These are phyloP conservation scores for Sphaeramia orbicularis DNA, from an alignment of 2,797 vertebrate species.

Conservation along the genomic window DNA sequence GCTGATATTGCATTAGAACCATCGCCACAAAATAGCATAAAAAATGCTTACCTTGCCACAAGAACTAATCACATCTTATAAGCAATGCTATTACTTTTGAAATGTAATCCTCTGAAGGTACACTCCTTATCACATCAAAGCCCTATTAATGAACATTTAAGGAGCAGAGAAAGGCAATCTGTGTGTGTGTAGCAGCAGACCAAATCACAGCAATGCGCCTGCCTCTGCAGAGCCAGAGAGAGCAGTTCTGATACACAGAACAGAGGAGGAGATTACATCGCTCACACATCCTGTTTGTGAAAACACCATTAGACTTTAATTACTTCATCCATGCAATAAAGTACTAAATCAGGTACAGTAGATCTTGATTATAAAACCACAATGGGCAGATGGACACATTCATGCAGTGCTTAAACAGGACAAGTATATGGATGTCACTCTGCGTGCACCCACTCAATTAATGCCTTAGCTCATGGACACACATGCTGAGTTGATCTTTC, in stretches of 20 bases:
- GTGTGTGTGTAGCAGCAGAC: constrained; percentile 61
- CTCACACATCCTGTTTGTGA: constrained; percentile 40
- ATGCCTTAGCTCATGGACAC: constrained; percentile 30
- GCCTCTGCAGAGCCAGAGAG: constrained; percentile 74
- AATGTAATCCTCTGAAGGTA: constrained; percentile 40
- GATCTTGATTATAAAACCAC: constrained; percentile 13
- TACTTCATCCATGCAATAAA: constrained; percentile 6
- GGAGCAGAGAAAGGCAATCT: constrained; percentile 29
- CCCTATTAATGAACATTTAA: constrained; percentile 52
- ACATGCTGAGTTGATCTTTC: constrained; percentile 33
- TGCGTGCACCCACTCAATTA: constrained; percentile 24
- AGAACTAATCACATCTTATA: constrained; percentile 65
- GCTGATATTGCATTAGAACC: constrained; percentile 19
- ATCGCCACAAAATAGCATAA: constrained; percentile 35
- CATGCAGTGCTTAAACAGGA: constrained; percentile 4
- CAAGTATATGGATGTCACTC: constrained; percentile 2
- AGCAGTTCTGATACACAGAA: constrained; percentile 48
- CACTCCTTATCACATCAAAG: constrained; percentile 50
- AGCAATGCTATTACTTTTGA: constrained; percentile 45
- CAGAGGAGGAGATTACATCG: constrained; percentile 56
- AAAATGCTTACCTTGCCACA: constrained; percentile 72
- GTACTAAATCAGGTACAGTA: neutral
- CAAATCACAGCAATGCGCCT: constrained; percentile 78
- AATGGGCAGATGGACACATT: constrained; percentile 5
- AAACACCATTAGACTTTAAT: constrained; percentile 34